A percentile compares a stretch with the other conserved stretches of the same genome.
Evolutionary conservation across 2,113 vertebrate genomes (phyloP).

Genomic region (Trichomycterus rosablanca): DNA sequence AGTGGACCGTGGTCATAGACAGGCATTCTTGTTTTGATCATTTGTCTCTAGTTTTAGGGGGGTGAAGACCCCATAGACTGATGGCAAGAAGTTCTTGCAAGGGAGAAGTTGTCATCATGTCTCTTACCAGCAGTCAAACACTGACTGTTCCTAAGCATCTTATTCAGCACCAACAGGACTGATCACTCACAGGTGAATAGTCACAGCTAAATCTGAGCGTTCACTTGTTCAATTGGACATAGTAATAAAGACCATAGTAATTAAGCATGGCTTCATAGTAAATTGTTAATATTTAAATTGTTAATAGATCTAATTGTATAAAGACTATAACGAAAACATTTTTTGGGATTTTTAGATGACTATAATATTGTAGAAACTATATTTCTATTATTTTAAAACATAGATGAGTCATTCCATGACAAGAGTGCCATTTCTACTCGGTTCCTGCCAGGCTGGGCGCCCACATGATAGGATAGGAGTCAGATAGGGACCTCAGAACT

Average conservation of each 20-base stretch:
- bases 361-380: conserved; percentile 7
- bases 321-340: conserved; percentile 12
- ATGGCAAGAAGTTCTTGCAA: neutral
- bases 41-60: too few relatives aligned
- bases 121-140: neutral
- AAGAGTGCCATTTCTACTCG: too few relatives aligned
- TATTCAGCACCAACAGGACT: neutral
- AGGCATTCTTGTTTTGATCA: neutral
- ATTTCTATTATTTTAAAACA: conserved; percentile 20
- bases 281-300: conserved; percentile 45
- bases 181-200: neutral
- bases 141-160: conserved; percentile 5
- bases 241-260: conserved; percentile 39
- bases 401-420: too few relatives aligned
- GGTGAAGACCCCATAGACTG: too few relatives aligned
- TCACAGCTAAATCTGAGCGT: conserved; percentile 5
- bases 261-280: conserved; percentile 57
- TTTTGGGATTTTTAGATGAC: conserved; percentile 27
- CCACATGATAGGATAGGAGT: too few relatives aligned
- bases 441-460: too few relatives aligned
- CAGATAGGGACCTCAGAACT: too few relatives aligned
- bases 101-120: neutral
- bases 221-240: conserved; percentile 19
- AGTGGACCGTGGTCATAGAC: neutral
- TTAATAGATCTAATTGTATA: conserved; percentile 44